A percentile compares a stretch with the other conserved stretches of the same genome.
Evolutionary conservation across 1,140 invertebrate genomes (phyloP).

Genomic region (Macrostomum lignano): DNA sequence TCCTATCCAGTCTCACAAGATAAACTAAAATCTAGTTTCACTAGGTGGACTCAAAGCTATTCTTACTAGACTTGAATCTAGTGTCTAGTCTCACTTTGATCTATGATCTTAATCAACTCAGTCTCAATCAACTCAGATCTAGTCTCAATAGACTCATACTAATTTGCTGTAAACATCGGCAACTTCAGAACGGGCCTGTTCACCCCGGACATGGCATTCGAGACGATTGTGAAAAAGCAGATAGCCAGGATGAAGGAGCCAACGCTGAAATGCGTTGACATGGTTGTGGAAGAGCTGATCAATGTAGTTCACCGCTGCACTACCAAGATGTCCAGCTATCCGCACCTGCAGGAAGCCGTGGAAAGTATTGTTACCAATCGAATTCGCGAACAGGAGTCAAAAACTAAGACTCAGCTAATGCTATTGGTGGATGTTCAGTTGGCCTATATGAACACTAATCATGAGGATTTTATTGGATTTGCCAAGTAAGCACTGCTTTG

Average conservation of each 20-base stretch:
- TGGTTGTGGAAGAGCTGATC: conserved; percentile 72
- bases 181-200: conserved; percentile 52
- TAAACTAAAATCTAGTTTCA: too few species aligned
- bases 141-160: too few species aligned
- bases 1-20: too few species aligned
- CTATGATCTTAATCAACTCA: too few species aligned
- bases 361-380: conserved; percentile 57
- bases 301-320: conserved; percentile 76
- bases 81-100: too few species aligned
- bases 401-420: conserved; percentile 67
- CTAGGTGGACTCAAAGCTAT: too few species aligned
- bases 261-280: conserved; percentile 81
- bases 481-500: conserved; percentile 3
- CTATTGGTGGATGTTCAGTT: conserved; percentile 81
- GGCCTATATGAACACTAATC: conserved; percentile 99
- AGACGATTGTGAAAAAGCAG: conserved; percentile 96
- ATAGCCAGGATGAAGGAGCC: conserved; percentile 81
- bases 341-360: conserved; percentile 74
- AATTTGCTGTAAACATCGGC: too few species aligned
- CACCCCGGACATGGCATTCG: conserved; percentile 99
- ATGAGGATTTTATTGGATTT: conserved; percentile 57
- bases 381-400: conserved; percentile 20
- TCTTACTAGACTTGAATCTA: too few species aligned
- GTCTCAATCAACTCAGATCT: too few species aligned
- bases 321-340: conserved; percentile 79